phyloP scores from a whole-genome alignment of 2,888 invertebrate genomes.

The Euspilapteryx auroguttella region DNA sequence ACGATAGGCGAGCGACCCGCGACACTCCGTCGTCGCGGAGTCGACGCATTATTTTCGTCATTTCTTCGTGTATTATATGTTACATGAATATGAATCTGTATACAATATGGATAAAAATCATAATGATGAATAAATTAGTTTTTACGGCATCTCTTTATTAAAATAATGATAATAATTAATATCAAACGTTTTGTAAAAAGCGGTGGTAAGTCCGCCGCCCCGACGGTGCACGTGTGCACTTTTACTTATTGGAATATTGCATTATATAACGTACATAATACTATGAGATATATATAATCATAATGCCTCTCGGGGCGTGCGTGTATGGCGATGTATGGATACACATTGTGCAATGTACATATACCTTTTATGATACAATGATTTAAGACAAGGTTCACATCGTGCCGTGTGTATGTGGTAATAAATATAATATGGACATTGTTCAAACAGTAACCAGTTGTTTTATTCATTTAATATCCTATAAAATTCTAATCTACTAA shows the following conservation, averaged over 20 bases:
- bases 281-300: constrained; percentile 62
- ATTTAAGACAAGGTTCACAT: constrained; percentile 87
- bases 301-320: constrained; percentile 64
- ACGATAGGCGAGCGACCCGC: constrained; percentile 52
- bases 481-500: too few species aligned
- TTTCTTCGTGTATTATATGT: constrained; percentile 66
- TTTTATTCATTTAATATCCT: too few species aligned
- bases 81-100: constrained; percentile 68
- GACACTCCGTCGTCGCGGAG: constrained; percentile 33
- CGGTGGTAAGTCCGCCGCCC: constrained; percentile 54
- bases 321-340: constrained; percentile 71
- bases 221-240: constrained; percentile 63
- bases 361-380: constrained; percentile 72
- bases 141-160: constrained; percentile 61
- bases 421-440: constrained; percentile 87
- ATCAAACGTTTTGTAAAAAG: constrained; percentile 49
- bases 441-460: constrained; percentile 73
- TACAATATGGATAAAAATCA: constrained; percentile 62
- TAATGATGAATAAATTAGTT: constrained; percentile 60
- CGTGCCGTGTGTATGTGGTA: constrained; percentile 90
- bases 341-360: constrained; percentile 74
- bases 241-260: constrained; percentile 62
- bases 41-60: constrained; percentile 58
- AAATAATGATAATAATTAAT: constrained; percentile 57
- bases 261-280: constrained; percentile 62